Evolutionary conservation across 2,797 vertebrate species (phyloP), one percentile per base, ranked within the genome.

Genomic region (Triplophysa bombifrons): DNA sequence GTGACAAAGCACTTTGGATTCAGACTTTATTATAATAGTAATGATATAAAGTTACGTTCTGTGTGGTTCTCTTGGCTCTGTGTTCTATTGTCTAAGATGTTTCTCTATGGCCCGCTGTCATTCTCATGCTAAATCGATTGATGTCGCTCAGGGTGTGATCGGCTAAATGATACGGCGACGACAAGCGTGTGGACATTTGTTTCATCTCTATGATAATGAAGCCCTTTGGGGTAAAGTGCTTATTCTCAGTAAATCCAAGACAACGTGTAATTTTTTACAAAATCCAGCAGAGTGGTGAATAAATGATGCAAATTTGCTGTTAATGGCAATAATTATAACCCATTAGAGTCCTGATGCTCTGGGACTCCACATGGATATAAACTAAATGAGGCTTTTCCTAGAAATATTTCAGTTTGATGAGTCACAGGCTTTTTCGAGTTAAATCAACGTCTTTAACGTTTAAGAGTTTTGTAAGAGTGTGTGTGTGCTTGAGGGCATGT

Each of bases 241-340:
- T 61, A 30, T 17, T 61, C 60, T 61, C 17, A 60, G 27, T 60
- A 27, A 60, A 60, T 60, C 56, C 13, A 19, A 61, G 60, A 8
- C 60, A 61, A 27, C 60, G 6, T 17, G 60, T 61, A 30, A 61
- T 61, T 17, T 61, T 25, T 30, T 16, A 61, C 60, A 61, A n/a
- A 74, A 74, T 74, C 41, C 25, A 10, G 56, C 20, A 3, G 16
- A 46, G 20, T 5, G 16, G 41, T 30, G 64, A 60, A n/a, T 69
- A 69, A 77, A 69, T 69, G 65, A 69, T 68, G 64, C 64, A 67
- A 56, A 30, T 64, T 51, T n/a, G n/a, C 44, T 5, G 25, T 64
- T 64, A 64, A 61, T 69, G 66, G 22, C 46, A 55, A 77, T 69
- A 61, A 77, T 69, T 61, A 60, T 22, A 60, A 69, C 53, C 56